Evolutionary conservation across 2,797 vertebrate species (phyloP).

Genomic region (Labeo calbasu): DNA sequence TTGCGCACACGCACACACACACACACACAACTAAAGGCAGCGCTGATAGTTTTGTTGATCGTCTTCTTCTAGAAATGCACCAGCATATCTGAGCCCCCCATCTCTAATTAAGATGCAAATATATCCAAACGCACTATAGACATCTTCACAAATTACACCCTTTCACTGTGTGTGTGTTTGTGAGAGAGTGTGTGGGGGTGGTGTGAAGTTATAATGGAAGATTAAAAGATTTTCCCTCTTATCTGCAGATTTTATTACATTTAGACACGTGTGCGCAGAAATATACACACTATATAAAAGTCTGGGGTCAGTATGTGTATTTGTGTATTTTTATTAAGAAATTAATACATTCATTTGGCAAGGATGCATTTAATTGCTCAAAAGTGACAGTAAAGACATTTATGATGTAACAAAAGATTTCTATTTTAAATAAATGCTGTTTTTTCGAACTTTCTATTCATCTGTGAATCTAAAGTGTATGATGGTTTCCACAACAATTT

Average conservation of each 20-base stretch:
- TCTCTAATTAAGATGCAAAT: slow-evolving; percentile 63
- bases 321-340: background rate
- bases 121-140: slow-evolving; percentile 60
- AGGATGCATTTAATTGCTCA: background rate
- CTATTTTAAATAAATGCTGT: background rate
- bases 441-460: background rate
- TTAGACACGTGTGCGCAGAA: background rate
- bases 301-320: background rate
- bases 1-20: slow-evolving; percentile 44
- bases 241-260: slow-evolving; percentile 20
- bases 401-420: background rate
- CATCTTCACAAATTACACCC: slow-evolving; percentile 57
- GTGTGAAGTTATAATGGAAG: slow-evolving; percentile 32
- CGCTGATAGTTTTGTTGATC: slow-evolving; percentile 73
- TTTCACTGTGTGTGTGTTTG: slow-evolving; percentile 26
- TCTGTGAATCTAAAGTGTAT: background rate
- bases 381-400: background rate
- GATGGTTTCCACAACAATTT: background rate
- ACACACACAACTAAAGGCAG: slow-evolving; percentile 61
- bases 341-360: background rate
- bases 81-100: slow-evolving; percentile 66
- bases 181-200: slow-evolving; percentile 18
- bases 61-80: slow-evolving; percentile 74
- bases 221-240: slow-evolving; percentile 30
- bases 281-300: background rate